Base-by-base conservation (phyloP, 2,888 invertebrate species). In the Pycnomerus fuliginosus region DNA sequence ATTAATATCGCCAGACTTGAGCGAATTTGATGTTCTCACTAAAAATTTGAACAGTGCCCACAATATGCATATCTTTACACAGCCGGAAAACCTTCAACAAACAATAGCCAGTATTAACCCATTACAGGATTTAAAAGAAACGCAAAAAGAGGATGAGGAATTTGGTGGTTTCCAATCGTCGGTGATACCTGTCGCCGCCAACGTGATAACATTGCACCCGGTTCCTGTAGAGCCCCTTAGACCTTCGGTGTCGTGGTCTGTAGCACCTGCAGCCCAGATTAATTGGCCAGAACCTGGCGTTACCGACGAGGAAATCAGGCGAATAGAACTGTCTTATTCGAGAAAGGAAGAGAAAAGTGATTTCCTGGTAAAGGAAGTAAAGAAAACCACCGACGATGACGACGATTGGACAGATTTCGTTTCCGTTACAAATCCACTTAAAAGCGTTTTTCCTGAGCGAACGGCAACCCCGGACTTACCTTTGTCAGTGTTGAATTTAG, bases 391-490 rank as follows among this genome's bases (percentile, higher is more conserved):
- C 8, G 20, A 34, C 2, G 79, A 80, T 31, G 80, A 80, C 11
- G 80, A 80, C 43, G 76, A 76, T 53, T 82, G 82, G 81, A 77
- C 79, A 1, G 82, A 82, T 50, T 82, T 80, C 60, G 77, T 81
- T 13, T 80, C 47, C 62, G 64, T 63, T 2, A 28, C 24, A 10
- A 45, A 55, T 14, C 57, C 61, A 1, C n/a, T n/a, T n/a, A n/a
- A n/a, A n/a, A n/a, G n/a, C n/a, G 34, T 59, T 22, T 37, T 42
- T 3, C 55, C 48, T 33, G 62, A 62, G 27, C 48, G 67, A 30
- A 63, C 62, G 1, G 50, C 64, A 12, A 67, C 66, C 14, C 67
- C 70, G 1, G 71, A 71, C 56, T 55, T 71, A 16, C 63, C 67
- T 16, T 54, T 71, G 24, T 71, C 68, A 7, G 66, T 72, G 23